Base-by-base conservation (phyloP, 2,888 invertebrate species). In the Coremacera marginata region DNA sequence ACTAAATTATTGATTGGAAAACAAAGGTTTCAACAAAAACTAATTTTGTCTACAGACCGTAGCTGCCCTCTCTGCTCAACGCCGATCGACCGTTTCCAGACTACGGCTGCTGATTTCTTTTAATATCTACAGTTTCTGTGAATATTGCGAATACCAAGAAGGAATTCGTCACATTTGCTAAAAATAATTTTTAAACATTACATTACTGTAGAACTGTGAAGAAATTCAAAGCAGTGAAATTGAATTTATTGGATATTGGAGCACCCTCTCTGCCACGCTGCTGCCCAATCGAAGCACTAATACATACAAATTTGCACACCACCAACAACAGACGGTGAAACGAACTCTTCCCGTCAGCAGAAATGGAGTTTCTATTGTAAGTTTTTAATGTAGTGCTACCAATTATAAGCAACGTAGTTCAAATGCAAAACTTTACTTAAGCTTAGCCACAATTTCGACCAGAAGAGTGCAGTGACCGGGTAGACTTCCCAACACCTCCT, bases 351-450 rank as follows among this genome's bases (percentile, higher is more conserved):
- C 44, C 57, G 77, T 78, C 80, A 81, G 75, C 77, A 81, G 82
- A 82, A 82, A 89, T 89, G 89, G 89, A 89, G 82, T 89, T 89
- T 86, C 86, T 89, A 83, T 89, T 89, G 89, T 89, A 86, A 89
- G 89, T 88, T 57, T 78, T 5, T 8, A 55, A 63, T 37, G 34
- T 19, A 19, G 11, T 31, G 77, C 4, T 1, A 25, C 8, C 14
- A 31, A 63, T 62, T 31, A n/a, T 5, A 8, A 62, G 11, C 27
- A 25, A 11, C n/a, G 5, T 31, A 34, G 27, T 63, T 34, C 2
- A 14, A 31, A 8, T 63, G 31, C 27, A 11, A 4, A 4, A 25
- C 8, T 25, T 22, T 81, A 63, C 55, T 25, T 75, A 70, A 72
- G 75, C 34, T 75, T 68, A 60, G 68, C 37, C 65, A 73, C 63